These are phyloP conservation scores for Porites lobata DNA, from an alignment of 92 coral and sea anemone species.

Conservation along the genomic window DNA sequence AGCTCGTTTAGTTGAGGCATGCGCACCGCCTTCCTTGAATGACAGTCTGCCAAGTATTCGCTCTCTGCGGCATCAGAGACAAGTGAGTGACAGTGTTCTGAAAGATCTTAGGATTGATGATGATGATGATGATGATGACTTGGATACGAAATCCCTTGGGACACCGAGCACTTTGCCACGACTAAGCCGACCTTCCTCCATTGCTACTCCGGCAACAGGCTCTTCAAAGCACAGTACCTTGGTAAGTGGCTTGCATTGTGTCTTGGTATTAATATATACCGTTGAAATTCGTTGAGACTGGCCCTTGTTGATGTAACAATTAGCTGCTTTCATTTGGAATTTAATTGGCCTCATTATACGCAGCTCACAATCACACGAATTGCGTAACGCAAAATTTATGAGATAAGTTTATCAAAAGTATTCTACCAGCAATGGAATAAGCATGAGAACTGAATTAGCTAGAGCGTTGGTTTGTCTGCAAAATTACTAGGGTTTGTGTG, in stretches of 20 bases:
- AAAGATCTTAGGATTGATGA: slow-evolving; percentile 67
- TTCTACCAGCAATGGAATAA: too few species aligned
- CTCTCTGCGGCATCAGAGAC: slow-evolving; percentile 76
- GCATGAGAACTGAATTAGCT: too few species aligned
- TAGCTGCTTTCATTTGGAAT: too few species aligned
- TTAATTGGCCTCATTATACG: too few species aligned
- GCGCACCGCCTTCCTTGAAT: slow-evolving; percentile 77
- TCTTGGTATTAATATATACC: too few species aligned
- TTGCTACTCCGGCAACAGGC: slow-evolving; percentile 76
- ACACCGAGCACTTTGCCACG: slow-evolving; percentile 83
- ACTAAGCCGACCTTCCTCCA: slow-evolving; percentile 81
- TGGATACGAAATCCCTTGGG: slow-evolving; percentile 53
- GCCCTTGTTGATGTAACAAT: not conserved
- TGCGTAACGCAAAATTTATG: too few species aligned
- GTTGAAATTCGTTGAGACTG: not conserved
- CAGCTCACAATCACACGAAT: too few species aligned
- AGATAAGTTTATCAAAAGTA: too few species aligned
- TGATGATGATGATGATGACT: slow-evolving; percentile 69
- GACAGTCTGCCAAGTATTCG: slow-evolving; percentile 43
- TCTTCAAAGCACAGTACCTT: slow-evolving; percentile 84
- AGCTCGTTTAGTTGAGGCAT: slow-evolving; percentile 92
- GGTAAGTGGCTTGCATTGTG: slow-evolving; percentile 47
- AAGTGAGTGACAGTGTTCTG: slow-evolving; percentile 86
- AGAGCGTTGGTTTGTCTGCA: too few species aligned
- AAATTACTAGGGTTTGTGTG: too few species aligned